Evolutionary conservation across 2,888 invertebrate genomes (phyloP).

Genomic region (Heliconius aoede): DNA sequence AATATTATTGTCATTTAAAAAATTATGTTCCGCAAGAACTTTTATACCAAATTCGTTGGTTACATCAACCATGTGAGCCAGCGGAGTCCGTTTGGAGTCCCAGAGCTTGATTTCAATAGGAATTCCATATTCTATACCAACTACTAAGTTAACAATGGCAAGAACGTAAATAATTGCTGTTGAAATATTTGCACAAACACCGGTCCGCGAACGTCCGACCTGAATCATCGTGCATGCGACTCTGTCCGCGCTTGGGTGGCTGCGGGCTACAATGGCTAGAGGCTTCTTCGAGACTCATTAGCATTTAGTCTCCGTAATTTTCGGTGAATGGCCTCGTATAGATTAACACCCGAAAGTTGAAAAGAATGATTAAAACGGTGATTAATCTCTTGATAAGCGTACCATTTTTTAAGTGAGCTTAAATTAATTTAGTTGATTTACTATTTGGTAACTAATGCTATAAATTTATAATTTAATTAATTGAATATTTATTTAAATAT

Average conservation of each 20-base stretch:
- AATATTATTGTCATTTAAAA: slow-evolving; percentile 90
- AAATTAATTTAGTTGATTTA: neutral
- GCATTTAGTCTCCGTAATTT: slow-evolving; percentile 65
- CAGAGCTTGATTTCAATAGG: slow-evolving; percentile 78
- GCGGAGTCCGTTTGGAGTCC: slow-evolving; percentile 82
- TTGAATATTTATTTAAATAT: too few species aligned
- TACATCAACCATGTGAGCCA: slow-evolving; percentile 90
- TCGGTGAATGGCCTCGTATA: slow-evolving; percentile 79
- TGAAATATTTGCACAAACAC: slow-evolving; percentile 48
- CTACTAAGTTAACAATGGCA: slow-evolving; percentile 50
- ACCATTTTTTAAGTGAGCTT: neutral
- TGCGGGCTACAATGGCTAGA: slow-evolving; percentile 55
- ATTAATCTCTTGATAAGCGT: neutral
- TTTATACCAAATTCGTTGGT: slow-evolving; percentile 89
- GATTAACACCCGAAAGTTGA: slow-evolving; percentile 47
- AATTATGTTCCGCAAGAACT: slow-evolving; percentile 88
- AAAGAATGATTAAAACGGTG: neutral
- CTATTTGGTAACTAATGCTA: neutral
- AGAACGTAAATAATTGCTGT: slow-evolving; percentile 54
- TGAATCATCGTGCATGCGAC: slow-evolving; percentile 70
- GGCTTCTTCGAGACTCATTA: slow-evolving; percentile 73
- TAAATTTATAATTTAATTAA: neutral
- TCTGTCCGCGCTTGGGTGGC: slow-evolving; percentile 66
- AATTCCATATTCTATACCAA: slow-evolving; percentile 63
- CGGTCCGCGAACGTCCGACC: slow-evolving; percentile 62